phyloP scores from a whole-genome alignment of 2,888 invertebrate genomes.

The Mechanitis messenoides region DNA sequence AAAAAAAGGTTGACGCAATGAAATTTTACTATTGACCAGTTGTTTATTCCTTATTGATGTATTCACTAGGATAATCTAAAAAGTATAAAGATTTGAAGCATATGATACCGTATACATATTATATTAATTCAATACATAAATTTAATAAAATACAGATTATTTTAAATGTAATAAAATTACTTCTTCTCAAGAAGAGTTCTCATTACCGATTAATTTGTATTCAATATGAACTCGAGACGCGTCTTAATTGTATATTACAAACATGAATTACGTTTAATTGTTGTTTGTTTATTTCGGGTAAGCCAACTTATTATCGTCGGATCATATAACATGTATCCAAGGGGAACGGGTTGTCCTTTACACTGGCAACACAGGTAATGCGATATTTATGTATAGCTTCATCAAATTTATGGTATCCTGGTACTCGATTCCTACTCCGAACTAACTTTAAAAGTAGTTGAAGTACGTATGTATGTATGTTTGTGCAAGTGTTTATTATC shows the following conservation, averaged over 20 bases:
- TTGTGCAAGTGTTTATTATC: too few species aligned
- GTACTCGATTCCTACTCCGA: not conserved
- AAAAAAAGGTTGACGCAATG: slow-evolving; percentile 22
- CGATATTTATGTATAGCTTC: slow-evolving; percentile 2
- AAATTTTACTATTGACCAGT: slow-evolving; percentile 20
- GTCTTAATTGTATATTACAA: not conserved
- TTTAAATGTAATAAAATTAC: too few species aligned
- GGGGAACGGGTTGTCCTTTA: slow-evolving; percentile 6
- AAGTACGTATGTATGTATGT: not conserved
- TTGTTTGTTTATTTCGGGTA: slow-evolving; percentile 45
- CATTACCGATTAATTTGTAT: too few species aligned
- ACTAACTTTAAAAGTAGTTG: not conserved
- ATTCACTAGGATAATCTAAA: too few species aligned
- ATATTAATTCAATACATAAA: too few species aligned
- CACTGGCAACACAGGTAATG: not conserved
- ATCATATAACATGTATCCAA: slow-evolving; percentile 1
- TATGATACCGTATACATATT: too few species aligned
- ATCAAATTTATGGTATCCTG: slow-evolving; percentile 2
- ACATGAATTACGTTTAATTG: slow-evolving; percentile 39
- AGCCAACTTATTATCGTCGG: slow-evolving; percentile 24
- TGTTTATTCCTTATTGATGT: slow-evolving; percentile 1
- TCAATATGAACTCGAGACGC: not conserved
- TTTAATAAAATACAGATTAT: too few species aligned
- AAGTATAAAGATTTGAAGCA: too few species aligned
- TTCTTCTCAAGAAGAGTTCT: not conserved